These are phyloP conservation scores for Zygogramma bicolorata DNA, from an alignment of 2,888 invertebrate genomes.

Conservation along the genomic window DNA sequence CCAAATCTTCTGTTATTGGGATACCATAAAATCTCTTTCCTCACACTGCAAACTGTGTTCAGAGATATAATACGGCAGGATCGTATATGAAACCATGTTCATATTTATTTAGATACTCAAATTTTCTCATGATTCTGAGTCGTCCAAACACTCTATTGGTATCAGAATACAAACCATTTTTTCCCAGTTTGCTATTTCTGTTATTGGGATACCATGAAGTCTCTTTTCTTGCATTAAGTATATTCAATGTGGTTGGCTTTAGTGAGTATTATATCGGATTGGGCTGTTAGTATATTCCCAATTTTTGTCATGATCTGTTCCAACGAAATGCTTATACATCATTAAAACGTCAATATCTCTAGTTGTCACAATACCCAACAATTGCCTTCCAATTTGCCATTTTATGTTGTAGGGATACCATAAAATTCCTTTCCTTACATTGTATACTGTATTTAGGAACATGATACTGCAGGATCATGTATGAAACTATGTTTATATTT, in stretches of 20 bases:
- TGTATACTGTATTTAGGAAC: constrained; percentile 88
- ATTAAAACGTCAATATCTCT: constrained; percentile 84
- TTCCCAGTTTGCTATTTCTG: no score
- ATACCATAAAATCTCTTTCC: no score
- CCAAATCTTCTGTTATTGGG: no score
- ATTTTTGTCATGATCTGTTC: constrained; percentile 87
- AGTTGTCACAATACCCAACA: constrained; percentile 97
- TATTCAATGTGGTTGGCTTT: constrained; percentile 93
- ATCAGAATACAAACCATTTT: no score
- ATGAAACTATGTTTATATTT: no score
- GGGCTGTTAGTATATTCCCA: constrained; percentile 89
- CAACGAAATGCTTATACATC: constrained; percentile 75
- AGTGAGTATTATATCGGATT: constrained; percentile 89
- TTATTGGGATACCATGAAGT: no score
- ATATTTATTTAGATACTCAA: no score
- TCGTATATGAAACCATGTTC: constrained; percentile 98
- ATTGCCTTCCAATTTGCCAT: constrained; percentile 91
- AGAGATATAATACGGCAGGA: no score
- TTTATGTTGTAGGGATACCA: constrained; percentile 96
- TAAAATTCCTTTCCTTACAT: constrained; percentile 94
- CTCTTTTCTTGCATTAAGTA: no score
- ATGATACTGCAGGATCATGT: constrained; percentile 95
- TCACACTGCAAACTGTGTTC: no score
- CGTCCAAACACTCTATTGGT: no score
- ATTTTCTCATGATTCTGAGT: no score